A percentile compares a stretch with the other conserved stretches of the same genome.
Conservation (phyloP, 2,797 vertebrate genomes). For the Protonibea diacanthus region DNA sequence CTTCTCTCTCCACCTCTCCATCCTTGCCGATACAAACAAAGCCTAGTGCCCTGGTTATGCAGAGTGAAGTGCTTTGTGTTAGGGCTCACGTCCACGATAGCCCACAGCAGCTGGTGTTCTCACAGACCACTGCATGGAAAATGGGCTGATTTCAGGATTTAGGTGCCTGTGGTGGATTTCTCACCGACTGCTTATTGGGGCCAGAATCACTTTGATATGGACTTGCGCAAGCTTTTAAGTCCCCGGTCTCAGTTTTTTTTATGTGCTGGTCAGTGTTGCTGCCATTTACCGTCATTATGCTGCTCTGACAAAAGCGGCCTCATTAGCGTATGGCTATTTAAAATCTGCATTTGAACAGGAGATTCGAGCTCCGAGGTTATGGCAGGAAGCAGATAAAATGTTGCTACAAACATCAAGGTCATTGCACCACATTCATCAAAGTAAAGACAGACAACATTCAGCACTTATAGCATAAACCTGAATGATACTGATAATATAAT, state of each 20-base stretch:
- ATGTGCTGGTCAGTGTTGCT: slow-evolving; percentile 24
- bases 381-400: slow-evolving; percentile 23
- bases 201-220: slow-evolving; percentile 73
- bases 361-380: slow-evolving; percentile 27
- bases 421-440: slow-evolving; percentile 8
- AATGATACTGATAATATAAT: not conserved
- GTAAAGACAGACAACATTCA: not conserved
- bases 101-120: slow-evolving; percentile 85
- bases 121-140: slow-evolving; percentile 87
- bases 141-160: slow-evolving; percentile 83
- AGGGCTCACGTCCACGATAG: slow-evolving; percentile 74
- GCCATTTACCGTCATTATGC: slow-evolving; percentile 31
- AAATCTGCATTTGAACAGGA: slow-evolving; percentile 64
- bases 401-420: slow-evolving; percentile 40
- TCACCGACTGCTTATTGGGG: slow-evolving; percentile 62
- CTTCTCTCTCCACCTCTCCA: slow-evolving; percentile 33
- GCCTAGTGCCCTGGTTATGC: slow-evolving; percentile 56
- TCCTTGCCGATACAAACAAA: slow-evolving; percentile 49
- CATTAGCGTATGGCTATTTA: slow-evolving; percentile 61
- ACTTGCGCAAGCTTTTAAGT: slow-evolving; percentile 61
- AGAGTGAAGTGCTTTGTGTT: slow-evolving; percentile 76
- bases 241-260: slow-evolving; percentile 33
- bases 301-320: slow-evolving; percentile 36
- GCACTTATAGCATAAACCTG: not conserved
- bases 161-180: slow-evolving; percentile 82